Conservation (phyloP, 1,140 invertebrate species). For the Drosophila azteca region DNA sequence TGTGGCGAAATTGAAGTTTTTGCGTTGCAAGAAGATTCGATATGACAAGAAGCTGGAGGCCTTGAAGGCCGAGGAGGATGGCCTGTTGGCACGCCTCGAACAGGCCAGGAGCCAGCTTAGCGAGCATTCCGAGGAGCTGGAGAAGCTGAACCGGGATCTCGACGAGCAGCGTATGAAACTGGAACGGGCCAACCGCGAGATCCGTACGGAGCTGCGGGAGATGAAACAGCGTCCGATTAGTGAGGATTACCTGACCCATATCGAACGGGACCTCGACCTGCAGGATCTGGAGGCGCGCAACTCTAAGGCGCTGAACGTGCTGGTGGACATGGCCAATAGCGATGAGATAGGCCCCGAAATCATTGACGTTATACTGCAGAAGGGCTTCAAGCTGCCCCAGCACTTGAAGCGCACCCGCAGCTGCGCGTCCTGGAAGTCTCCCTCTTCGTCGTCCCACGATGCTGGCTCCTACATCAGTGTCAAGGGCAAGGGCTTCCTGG, state of each 20-base stretch:
- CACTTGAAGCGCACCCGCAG: constrained; percentile 63
- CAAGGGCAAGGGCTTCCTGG: constrained; percentile 42
- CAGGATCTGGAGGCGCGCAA: constrained; percentile 83
- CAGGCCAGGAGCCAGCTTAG: constrained; percentile 25
- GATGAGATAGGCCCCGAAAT: constrained; percentile 70
- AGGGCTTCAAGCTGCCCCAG: constrained; percentile 75
- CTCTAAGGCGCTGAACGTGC: constrained; percentile 74
- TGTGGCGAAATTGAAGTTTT: constrained; percentile 55
- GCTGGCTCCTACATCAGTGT: constrained; percentile 29
- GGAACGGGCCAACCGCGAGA: constrained; percentile 73
- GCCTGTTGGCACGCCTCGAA: constrained; percentile 39
- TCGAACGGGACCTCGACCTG: constrained; percentile 75
- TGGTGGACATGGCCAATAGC: constrained; percentile 77
- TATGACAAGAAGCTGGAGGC: constrained; percentile 53
- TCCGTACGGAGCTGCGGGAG: constrained; percentile 60
- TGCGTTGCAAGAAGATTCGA: constrained; percentile 64
- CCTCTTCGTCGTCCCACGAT: constrained; percentile 57
- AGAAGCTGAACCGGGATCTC: constrained; percentile 66
- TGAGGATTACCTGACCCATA: constrained; percentile 69
- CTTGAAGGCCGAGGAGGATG: constrained; percentile 42
- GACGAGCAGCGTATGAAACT: constrained; percentile 73
- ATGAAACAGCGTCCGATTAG: constrained; percentile 64
- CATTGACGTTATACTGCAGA: constrained; percentile 58
- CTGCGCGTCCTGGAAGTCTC: constrained; percentile 59
- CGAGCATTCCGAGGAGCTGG: constrained; percentile 60